phyloP scores from a whole-genome alignment of 2,888 invertebrate genomes.

The Tipula vernalis region DNA sequence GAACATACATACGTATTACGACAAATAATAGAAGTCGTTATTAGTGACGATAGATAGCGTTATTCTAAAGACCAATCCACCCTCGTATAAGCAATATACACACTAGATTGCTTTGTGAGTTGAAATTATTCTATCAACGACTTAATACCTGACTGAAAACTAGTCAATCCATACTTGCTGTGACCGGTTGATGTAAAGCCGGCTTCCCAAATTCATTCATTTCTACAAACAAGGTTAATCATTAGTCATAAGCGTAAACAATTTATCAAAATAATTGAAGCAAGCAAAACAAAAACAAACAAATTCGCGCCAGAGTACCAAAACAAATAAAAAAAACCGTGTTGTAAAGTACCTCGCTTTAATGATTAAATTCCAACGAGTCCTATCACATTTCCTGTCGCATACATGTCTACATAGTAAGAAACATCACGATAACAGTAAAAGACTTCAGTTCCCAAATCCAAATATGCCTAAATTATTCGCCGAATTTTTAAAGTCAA shows the following conservation, averaged over 20 bases:
- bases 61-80: too few species aligned
- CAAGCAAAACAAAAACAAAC: neutral
- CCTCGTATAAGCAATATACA: too few species aligned
- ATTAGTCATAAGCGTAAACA: neutral
- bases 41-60: too few species aligned
- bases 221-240: neutral
- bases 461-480: neutral
- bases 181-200: neutral
- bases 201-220: neutral
- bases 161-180: too few species aligned
- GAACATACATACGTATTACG: too few species aligned
- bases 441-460: neutral
- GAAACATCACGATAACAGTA: neutral
- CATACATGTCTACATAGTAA: neutral
- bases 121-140: too few species aligned
- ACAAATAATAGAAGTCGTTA: too few species aligned
- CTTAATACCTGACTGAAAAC: too few species aligned
- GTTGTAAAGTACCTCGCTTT: neutral
- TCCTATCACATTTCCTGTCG: neutral
- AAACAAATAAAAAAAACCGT: neutral
- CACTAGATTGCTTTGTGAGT: too few species aligned
- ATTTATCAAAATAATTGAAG: neutral
- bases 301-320: neutral
- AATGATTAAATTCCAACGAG: neutral
- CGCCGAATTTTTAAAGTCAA: neutral